Conservation (phyloP, 2,797 vertebrate genomes). For the Mus spretus region DNA sequence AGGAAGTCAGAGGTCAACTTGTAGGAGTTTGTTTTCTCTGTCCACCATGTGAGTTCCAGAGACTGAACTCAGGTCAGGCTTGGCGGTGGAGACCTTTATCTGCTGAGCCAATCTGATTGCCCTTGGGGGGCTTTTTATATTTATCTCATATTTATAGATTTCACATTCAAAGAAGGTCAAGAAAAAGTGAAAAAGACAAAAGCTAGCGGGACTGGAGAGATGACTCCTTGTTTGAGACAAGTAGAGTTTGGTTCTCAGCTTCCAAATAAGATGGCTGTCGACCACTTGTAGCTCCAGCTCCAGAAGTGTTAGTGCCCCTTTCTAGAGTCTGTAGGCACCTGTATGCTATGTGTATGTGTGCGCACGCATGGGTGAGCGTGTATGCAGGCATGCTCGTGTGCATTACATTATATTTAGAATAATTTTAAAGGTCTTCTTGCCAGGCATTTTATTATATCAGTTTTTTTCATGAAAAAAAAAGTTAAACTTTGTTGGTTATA, state of each 20-base stretch:
- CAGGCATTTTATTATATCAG: slow-evolving; percentile 16
- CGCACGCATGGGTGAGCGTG: too few species aligned
- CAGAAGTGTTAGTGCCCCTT: background rate
- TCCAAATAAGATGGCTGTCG: background rate
- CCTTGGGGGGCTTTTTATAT: background rate
- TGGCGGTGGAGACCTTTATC: background rate
- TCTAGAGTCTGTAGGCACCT: too few species aligned
- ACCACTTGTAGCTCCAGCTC: background rate
- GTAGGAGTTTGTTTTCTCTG: background rate
- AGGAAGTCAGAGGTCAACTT: background rate
- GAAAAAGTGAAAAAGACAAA: slow-evolving; percentile 50
- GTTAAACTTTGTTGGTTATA: background rate
- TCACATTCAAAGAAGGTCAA: slow-evolving; percentile 43
- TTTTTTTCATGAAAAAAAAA: slow-evolving; percentile 20
- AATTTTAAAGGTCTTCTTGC: slow-evolving; percentile 21
- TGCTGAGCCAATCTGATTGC: background rate
- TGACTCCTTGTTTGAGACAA: background rate
- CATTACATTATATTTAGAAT: slow-evolving; percentile 35
- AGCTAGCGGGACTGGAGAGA: background rate
- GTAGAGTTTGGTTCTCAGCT: background rate
- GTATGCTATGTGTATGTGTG: background rate
- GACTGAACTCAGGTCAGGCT: background rate
- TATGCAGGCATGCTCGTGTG: too few species aligned
- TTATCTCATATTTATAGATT: background rate
- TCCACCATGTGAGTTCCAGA: too few species aligned